A percentile compares a stretch with the other conserved stretches of the same genome.
phyloP scores from a whole-genome alignment of 2,888 invertebrate genomes.

The Ptychoptera contaminata region DNA sequence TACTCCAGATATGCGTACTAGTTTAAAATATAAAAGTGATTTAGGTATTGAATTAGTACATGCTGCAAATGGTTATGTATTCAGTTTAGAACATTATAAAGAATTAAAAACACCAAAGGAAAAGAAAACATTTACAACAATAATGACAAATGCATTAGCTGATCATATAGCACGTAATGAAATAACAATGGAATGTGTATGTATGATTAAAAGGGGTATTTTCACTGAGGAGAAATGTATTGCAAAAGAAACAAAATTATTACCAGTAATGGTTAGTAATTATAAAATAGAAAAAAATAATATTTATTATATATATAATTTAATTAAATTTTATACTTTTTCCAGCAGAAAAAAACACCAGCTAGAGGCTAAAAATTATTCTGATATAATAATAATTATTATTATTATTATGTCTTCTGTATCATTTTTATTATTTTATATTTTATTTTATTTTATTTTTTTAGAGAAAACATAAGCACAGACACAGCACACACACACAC shows the following conservation, averaged over 20 bases:
- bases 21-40: slow-evolving; percentile 38
- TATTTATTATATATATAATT: too few species aligned
- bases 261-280: slow-evolving; percentile 4
- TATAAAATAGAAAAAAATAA: not conserved
- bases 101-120: slow-evolving; percentile 17
- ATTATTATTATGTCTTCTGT: too few species aligned
- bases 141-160: slow-evolving; percentile 23
- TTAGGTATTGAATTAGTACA: slow-evolving; percentile 52
- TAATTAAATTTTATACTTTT: slow-evolving; percentile 14
- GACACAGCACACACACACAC: too few species aligned
- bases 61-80: slow-evolving; percentile 27
- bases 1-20: slow-evolving; percentile 36
- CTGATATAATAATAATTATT: too few species aligned
- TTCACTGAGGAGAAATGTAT: slow-evolving; percentile 23
- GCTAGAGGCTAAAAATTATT: slow-evolving; percentile 8
- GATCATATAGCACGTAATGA: slow-evolving; percentile 28
- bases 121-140: slow-evolving; percentile 19
- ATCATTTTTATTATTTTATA: too few species aligned
- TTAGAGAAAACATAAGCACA: too few species aligned
- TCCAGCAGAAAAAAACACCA: slow-evolving; percentile 17
- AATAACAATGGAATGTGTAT: slow-evolving; percentile 23
- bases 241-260: slow-evolving; percentile 13
- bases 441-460: too few species aligned
- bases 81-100: slow-evolving; percentile 23
- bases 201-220: slow-evolving; percentile 18